Percentiles rank a stretch among this genome's conserved stretches.
phyloP scores from a whole-genome alignment of 2,888 invertebrate species.

The Amiota minor region DNA sequence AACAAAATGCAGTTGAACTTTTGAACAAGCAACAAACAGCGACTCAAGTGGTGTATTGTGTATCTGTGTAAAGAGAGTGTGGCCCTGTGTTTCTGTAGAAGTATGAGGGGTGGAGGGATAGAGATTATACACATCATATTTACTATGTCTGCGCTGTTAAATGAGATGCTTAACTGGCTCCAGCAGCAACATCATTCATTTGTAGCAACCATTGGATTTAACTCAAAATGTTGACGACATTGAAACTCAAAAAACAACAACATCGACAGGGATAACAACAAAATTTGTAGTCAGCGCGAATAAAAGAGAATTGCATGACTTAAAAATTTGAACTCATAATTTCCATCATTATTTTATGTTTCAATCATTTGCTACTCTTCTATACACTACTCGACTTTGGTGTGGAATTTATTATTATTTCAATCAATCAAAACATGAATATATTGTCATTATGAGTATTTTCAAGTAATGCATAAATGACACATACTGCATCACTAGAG shows the following conservation, averaged over 20 bases:
- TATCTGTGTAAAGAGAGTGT: not conserved
- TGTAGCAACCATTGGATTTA: not conserved
- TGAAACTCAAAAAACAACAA: conserved; percentile 35
- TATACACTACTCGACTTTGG: no score
- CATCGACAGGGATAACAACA: not conserved
- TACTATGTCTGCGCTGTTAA: conserved; percentile 49
- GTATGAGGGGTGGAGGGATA: conserved; percentile 36
- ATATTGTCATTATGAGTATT: no score
- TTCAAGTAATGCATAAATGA: no score
- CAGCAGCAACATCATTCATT: conserved; percentile 10
- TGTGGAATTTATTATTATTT: no score
- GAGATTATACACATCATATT: conserved; percentile 46
- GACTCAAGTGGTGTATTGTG: not conserved
- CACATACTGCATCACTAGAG: no score
- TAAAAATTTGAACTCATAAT: conserved; percentile 15
- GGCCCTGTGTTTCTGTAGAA: not conserved
- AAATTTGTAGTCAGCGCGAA: not conserved
- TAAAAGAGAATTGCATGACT: not conserved
- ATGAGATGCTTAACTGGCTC: conserved; percentile 33
- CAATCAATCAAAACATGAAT: no score
- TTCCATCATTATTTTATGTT: not conserved
- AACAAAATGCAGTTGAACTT: conserved; percentile 45
- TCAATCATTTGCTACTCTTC: not conserved
- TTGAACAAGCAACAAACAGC: conserved; percentile 18
- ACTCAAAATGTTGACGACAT: conserved; percentile 46